Percentiles rank a stretch among this genome's conserved stretches.
phyloP scores from a whole-genome alignment of 2,797 vertebrate genomes.

The Melanotaenia parkinsoni region DNA sequence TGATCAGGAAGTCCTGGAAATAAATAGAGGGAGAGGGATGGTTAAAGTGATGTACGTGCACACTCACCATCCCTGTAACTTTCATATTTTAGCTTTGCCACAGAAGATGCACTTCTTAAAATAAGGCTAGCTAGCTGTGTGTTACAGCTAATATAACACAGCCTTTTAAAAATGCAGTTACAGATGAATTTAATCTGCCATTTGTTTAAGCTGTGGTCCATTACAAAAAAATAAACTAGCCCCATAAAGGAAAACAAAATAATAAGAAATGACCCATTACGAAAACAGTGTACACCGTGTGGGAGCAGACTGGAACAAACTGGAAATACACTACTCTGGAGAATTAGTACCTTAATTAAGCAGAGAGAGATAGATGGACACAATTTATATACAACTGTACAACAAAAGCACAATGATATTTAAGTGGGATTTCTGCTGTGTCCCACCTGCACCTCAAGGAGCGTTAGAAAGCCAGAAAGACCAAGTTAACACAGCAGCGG shows the following conservation, averaged over 20 bases:
- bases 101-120: not conserved
- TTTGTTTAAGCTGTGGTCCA: too few species aligned
- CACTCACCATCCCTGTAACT: not conserved
- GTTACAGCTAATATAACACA: not conserved
- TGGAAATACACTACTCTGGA: not conserved
- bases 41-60: not conserved
- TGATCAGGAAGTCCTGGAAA: slow-evolving; percentile 91
- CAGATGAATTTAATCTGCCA: not conserved
- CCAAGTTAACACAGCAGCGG: not conserved
- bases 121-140: not conserved
- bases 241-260: too few species aligned
- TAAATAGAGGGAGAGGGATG: not conserved
- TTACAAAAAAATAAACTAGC: too few species aligned
- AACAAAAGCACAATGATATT: not conserved
- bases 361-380: not conserved
- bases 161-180: not conserved
- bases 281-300: not conserved
- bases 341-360: not conserved
- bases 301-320: not conserved
- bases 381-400: not conserved
- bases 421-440: not conserved
- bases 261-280: too few species aligned
- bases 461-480: not conserved
- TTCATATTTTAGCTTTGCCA: too few species aligned
- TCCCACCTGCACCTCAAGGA: not conserved